phyloP scores from a whole-genome alignment of 2,113 vertebrate genomes.

The Boleophthalmus pectinirostris region DNA sequence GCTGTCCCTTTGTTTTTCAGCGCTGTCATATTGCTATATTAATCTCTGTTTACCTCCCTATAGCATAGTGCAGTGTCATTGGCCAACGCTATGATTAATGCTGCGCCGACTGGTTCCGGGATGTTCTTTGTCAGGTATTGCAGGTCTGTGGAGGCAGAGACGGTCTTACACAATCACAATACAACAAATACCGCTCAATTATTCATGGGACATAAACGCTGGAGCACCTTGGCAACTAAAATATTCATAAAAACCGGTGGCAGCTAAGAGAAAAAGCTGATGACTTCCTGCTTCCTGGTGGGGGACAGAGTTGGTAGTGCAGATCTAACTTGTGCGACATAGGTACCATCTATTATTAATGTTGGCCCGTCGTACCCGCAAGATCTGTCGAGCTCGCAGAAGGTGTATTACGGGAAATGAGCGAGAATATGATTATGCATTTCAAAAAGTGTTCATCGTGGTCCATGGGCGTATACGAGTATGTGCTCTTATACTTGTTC shows the following conservation, averaged over 20 bases:
- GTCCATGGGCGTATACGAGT: too few species aligned
- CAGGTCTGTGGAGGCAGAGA: slow-evolving; percentile 5
- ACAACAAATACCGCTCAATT: slow-evolving; percentile 34
- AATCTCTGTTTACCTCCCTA: slow-evolving; percentile 40
- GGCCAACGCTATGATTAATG: slow-evolving; percentile 56
- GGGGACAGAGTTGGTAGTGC: slow-evolving; percentile 20
- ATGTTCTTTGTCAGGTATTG: slow-evolving; percentile 44
- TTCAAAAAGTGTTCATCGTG: too few species aligned
- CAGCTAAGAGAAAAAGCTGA: slow-evolving; percentile 20
- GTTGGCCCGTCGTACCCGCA: neutral
- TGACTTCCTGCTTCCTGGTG: slow-evolving; percentile 21
- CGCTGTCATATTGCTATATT: slow-evolving; percentile 49
- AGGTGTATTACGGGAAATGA: neutral
- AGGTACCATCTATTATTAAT: slow-evolving; percentile 27
- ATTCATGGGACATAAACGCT: slow-evolving; percentile 36
- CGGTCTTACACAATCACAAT: slow-evolving; percentile 5
- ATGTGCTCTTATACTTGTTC: too few species aligned
- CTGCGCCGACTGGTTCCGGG: slow-evolving; percentile 59
- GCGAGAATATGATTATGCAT: neutral
- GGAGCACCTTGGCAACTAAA: slow-evolving; percentile 22
- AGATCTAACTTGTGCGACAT: neutral
- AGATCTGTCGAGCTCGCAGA: neutral
- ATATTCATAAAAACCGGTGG: slow-evolving; percentile 36
- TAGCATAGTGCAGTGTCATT: slow-evolving; percentile 23
- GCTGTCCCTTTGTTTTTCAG: slow-evolving; percentile 14